phyloP scores from a whole-genome alignment of 1,140 invertebrate genomes.

The Tetramorium alpestre region DNA sequence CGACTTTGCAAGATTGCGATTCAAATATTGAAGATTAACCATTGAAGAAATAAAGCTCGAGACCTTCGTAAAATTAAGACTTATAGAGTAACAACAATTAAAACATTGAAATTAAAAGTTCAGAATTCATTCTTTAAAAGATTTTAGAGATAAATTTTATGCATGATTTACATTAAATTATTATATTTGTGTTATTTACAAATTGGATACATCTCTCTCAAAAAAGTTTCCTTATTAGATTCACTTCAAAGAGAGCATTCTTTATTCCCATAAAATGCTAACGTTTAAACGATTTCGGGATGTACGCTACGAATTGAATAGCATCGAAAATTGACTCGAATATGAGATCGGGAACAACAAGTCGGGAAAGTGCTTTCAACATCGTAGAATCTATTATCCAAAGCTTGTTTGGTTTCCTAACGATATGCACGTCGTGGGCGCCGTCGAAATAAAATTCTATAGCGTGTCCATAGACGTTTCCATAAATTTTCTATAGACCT shows the following conservation, averaged over 20 bases:
- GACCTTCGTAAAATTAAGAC: neutral
- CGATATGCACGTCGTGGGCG: neutral
- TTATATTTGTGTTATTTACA: neutral
- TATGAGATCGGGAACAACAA: slow-evolving; percentile 17
- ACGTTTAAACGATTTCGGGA: neutral
- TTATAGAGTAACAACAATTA: neutral
- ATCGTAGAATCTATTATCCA: slow-evolving; percentile 35
- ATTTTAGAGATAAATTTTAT: neutral
- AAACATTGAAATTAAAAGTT: neutral
- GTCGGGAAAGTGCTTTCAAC: slow-evolving; percentile 7
- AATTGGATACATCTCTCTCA: neutral
- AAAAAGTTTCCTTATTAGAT: neutral
- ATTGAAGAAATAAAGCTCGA: neutral
- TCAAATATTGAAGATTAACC: neutral
- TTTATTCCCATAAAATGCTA: neutral
- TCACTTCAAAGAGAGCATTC: neutral
- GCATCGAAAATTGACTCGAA: neutral
- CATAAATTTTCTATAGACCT: slow-evolving; percentile 36
- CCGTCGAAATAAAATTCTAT: slow-evolving; percentile 36
- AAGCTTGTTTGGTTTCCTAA: slow-evolving; percentile 30
- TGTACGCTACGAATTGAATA: slow-evolving; percentile 6
- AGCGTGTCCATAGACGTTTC: slow-evolving; percentile 20
- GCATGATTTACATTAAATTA: neutral
- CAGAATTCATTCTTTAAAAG: neutral
- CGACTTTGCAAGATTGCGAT: neutral